phyloP scores from a whole-genome alignment of 2,113 vertebrate genomes.

The Nerophis ophidion region DNA sequence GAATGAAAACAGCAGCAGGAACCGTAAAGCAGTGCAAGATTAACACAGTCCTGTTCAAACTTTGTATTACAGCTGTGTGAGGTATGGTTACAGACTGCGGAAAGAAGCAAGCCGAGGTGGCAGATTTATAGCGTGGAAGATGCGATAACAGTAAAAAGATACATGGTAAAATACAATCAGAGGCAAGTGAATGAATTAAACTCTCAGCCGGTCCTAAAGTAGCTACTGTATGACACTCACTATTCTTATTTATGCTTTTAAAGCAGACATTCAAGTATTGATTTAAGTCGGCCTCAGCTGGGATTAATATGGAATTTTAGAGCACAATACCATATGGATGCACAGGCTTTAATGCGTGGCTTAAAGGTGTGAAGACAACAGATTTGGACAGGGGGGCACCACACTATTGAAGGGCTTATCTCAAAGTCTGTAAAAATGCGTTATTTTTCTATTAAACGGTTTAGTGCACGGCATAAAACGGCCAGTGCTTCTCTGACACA shows the following conservation, averaged over 20 bases:
- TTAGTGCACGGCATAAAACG: no score
- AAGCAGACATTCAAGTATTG: not conserved
- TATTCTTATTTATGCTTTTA: not conserved
- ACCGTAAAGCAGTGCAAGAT: constrained; percentile 38
- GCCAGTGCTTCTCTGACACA: no score
- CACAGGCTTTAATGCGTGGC: constrained; percentile 1
- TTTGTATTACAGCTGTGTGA: constrained; percentile 39
- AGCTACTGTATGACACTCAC: not conserved
- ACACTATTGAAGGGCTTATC: not conserved
- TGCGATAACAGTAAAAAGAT: constrained; percentile 46
- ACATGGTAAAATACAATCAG: constrained; percentile 37
- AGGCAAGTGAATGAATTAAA: constrained; percentile 37
- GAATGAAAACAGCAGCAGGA: constrained; percentile 39
- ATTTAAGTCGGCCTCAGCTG: not conserved
- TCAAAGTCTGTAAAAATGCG: not conserved
- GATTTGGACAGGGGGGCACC: constrained; percentile 4
- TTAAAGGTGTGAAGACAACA: constrained; percentile 1
- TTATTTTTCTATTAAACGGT: not conserved
- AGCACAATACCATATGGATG: constrained; percentile 16
- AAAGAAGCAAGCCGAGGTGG: constrained; percentile 39
- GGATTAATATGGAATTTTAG: not conserved
- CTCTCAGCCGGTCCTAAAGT: constrained; percentile 1
- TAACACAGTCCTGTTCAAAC: constrained; percentile 32
- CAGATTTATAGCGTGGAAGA: constrained; percentile 43
- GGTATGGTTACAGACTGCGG: constrained; percentile 39